Percentiles rank a stretch among this genome's conserved stretches.
These are phyloP conservation scores for Cetonia aurata DNA, from an alignment of 2,888 invertebrate species.

Conservation along the genomic window DNA sequence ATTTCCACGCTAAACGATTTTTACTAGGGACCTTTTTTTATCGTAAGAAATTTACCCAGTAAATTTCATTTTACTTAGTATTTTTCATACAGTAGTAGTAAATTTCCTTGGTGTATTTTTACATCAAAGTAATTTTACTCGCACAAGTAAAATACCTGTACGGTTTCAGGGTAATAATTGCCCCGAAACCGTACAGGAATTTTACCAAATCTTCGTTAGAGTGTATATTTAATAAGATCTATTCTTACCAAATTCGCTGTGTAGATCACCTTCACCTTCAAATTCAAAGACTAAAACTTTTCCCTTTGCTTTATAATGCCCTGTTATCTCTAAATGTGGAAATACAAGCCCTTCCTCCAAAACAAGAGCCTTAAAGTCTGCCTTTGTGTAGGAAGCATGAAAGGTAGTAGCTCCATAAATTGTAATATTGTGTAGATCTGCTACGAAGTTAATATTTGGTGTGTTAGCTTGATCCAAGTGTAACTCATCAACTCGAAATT, in stretches of 20 bases:
- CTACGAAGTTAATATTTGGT: conserved; percentile 55
- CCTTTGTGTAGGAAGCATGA: conserved; percentile 50
- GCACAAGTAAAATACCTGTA: too few relatives aligned
- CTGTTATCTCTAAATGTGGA: conserved; percentile 53
- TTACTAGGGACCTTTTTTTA: too few relatives aligned
- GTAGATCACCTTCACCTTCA: conserved; percentile 47
- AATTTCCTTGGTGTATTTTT: too few relatives aligned
- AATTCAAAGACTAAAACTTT: conserved; percentile 57
- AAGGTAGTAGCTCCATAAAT: conserved; percentile 53
- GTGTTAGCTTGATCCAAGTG: conserved; percentile 54
- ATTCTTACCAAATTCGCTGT: conserved; percentile 52
- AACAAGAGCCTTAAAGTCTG: conserved; percentile 17
- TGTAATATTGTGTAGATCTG: conserved; percentile 52
- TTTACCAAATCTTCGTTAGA: too few relatives aligned
- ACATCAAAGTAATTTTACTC: too few relatives aligned
- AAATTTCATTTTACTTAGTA: too few relatives aligned
- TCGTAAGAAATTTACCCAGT: too few relatives aligned
- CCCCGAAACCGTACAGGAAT: too few relatives aligned
- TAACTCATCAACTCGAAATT: conserved; percentile 56
- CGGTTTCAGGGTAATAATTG: too few relatives aligned
- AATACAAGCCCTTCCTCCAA: conserved; percentile 28
- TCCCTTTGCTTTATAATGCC: conserved; percentile 58
- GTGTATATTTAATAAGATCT: neutral
- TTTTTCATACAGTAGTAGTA: too few relatives aligned
- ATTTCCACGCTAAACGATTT: too few relatives aligned